Evolutionary conservation across 2,888 invertebrate genomes (phyloP), one percentile per base, ranked within the genome.

Genomic region (Alitta virens): DNA sequence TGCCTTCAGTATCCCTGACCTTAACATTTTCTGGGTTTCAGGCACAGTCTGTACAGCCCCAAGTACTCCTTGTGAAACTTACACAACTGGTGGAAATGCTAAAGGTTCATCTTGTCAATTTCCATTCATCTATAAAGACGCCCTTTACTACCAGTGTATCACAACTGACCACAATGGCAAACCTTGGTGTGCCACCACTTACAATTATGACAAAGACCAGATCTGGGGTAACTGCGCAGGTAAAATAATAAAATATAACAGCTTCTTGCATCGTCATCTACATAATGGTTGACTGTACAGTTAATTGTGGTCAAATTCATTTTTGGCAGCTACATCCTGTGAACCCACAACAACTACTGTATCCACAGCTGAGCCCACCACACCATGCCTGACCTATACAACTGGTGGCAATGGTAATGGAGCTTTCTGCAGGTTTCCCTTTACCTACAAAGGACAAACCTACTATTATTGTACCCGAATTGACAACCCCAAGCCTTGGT

Each of bases 161-260:
- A 7, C 3, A 3, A 46, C 5, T 46, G 46, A 46, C n/a, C n/a
- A 46, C 46, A 46, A 46, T 5, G 46, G 46, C 9, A 7, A n/a
- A 16, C 52, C 46, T 52, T 61, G 61, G 61, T 61, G 61, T 26
- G 24, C 61, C 56, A 56, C 56, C 14, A 56, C 61, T 18, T 24
- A 23, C 24, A 61, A 61, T 26, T 61, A 61, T 25, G 61, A 61
- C 26, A 16, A 9, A 46, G 46, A 46, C n/a, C 9, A 21, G 7
- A n/a, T 9, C 3, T 46, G 46, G 46, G 46, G 46, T 3, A 18
- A 46, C 21, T 46, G 46, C n/a, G 18, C 21, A 18, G 46, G 46
- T 46, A 46, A 33, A 5, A n/a, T n/a, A n/a, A n/a, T n/a, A n/a
- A n/a, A n/a, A n/a, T n/a, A n/a, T n/a, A n/a, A n/a, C n/a, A n/a